phyloP scores from a whole-genome alignment of 2,888 invertebrate species.

The Phyllotreta cruciferae region DNA sequence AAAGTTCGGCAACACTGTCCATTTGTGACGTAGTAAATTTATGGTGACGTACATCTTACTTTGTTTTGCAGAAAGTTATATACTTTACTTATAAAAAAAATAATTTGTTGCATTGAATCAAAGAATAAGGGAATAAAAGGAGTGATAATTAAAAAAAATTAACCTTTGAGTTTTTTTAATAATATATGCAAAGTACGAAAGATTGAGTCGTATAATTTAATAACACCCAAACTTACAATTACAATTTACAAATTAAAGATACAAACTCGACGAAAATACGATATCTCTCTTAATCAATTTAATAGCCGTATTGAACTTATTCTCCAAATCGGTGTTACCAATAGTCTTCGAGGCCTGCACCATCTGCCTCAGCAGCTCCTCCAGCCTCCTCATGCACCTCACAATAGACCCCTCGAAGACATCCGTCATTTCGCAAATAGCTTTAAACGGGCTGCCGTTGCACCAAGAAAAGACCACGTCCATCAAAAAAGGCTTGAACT shows the following conservation, averaged over 20 bases:
- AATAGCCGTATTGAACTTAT: conserved; percentile 93
- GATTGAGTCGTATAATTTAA: no score
- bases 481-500: conserved; percentile 95
- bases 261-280: conserved; percentile 98
- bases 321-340: conserved; percentile 93
- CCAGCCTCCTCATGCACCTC: conserved; percentile 93
- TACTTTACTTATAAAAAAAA: no score
- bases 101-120: no score
- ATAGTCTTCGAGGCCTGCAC: conserved; percentile 96
- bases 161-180: no score
- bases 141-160: no score
- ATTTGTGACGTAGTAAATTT: no score
- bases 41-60: no score
- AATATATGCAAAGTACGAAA: no score
- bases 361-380: conserved; percentile 94
- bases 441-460: conserved; percentile 88
- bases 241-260: conserved; percentile 68
- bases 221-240: conserved; percentile 5
- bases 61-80: no score
- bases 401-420: conserved; percentile 94
- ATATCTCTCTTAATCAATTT: conserved; percentile 95
- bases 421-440: conserved; percentile 95
- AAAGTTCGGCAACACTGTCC: no score
- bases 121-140: no score
- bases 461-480: conserved; percentile 97